These are phyloP conservation scores for Ciconia stormi DNA, from an alignment of 2,113 vertebrate species.

Conservation along the genomic window DNA sequence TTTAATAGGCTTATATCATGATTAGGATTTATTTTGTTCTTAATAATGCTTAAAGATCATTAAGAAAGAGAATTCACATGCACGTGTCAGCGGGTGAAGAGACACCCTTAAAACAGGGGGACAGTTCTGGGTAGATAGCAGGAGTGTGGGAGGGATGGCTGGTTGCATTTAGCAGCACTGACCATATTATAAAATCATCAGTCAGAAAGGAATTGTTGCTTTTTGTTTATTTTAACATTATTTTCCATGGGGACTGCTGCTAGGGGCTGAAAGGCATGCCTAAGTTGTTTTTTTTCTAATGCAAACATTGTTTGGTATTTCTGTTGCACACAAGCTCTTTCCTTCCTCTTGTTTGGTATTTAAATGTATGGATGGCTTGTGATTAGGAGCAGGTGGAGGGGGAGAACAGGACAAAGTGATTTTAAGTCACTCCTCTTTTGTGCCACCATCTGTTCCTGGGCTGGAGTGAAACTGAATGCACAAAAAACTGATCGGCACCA, in stretches of 20 bases:
- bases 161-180: not conserved
- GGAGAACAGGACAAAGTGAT: slow-evolving; percentile 62
- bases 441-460: slow-evolving; percentile 68
- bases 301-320: slow-evolving; percentile 66
- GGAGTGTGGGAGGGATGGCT: slow-evolving; percentile 5
- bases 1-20: slow-evolving; percentile 53
- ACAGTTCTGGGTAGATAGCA: not conserved
- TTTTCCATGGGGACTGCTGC: slow-evolving; percentile 61
- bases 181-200: slow-evolving; percentile 67
- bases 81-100: slow-evolving; percentile 18
- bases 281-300: slow-evolving; percentile 47
- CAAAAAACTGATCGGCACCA: slow-evolving; percentile 52
- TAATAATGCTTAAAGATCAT: slow-evolving; percentile 46
- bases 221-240: slow-evolving; percentile 66
- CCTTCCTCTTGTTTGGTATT: slow-evolving; percentile 66
- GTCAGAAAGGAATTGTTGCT: slow-evolving; percentile 54
- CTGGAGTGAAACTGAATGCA: slow-evolving; percentile 65
- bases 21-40: slow-evolving; percentile 59
- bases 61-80: slow-evolving; percentile 13
- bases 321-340: slow-evolving; percentile 57
- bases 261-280: slow-evolving; percentile 49
- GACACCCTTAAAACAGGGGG: not conserved
- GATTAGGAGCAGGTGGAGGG: slow-evolving; percentile 67
- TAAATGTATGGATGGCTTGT: slow-evolving; percentile 66
- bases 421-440: slow-evolving; percentile 67